Conservation (phyloP, 1,140 invertebrate species). For the Drosophila lacteicornis region DNA sequence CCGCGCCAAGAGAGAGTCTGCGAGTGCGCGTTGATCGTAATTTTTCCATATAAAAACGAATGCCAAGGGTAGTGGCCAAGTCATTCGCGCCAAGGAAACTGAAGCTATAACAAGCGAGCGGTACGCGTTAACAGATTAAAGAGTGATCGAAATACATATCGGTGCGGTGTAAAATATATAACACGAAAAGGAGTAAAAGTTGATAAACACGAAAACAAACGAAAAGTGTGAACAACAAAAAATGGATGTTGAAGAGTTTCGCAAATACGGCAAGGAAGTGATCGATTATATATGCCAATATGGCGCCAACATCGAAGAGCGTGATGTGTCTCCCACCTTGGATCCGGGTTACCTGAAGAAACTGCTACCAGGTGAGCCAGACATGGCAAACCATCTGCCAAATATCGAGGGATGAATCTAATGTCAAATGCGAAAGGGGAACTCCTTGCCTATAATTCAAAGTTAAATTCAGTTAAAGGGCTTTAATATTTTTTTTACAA, state of each 20-base stretch:
- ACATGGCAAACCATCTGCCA: not conserved
- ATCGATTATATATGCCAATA: constrained; percentile 97
- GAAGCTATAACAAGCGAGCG: constrained; percentile 47
- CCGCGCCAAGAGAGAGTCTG: constrained; percentile 1
- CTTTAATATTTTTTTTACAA: too few relatives aligned
- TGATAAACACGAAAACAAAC: constrained; percentile 25
- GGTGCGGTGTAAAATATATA: not conserved
- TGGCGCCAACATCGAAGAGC: constrained; percentile 89
- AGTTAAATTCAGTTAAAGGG: not conserved
- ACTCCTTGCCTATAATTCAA: too few relatives aligned
- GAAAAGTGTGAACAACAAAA: constrained; percentile 49
- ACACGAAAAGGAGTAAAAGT: constrained; percentile 1
- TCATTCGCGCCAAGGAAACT: constrained; percentile 80
- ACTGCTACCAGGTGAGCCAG: constrained; percentile 86
- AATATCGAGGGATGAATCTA: constrained; percentile 7
- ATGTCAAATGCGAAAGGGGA: not conserved
- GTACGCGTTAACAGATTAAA: constrained; percentile 46
- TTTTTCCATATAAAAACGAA: constrained; percentile 68
- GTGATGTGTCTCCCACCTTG: constrained; percentile 92
- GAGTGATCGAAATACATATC: constrained; percentile 28
- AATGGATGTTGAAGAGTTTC: constrained; percentile 94
- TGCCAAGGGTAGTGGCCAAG: constrained; percentile 54
- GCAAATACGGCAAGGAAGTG: constrained; percentile 93
- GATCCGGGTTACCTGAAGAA: constrained; percentile 94
- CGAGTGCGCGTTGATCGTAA: constrained; percentile 21